phyloP scores from a whole-genome alignment of 2,113 vertebrate genomes.

The Montifringilla adamsi region DNA sequence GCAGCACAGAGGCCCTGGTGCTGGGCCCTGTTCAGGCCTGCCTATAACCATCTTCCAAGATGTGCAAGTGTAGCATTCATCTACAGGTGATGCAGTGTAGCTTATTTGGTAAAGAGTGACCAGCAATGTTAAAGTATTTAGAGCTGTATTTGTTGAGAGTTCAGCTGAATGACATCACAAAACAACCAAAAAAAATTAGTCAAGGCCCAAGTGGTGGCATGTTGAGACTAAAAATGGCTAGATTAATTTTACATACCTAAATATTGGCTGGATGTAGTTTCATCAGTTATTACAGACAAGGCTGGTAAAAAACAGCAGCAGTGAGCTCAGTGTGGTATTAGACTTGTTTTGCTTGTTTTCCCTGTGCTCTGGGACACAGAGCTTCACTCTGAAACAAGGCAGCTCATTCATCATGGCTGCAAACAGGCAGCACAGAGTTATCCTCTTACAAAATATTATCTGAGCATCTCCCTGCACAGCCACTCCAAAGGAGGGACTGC shows the following conservation, averaged over 20 bases:
- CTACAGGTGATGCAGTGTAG: neutral
- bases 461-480: neutral
- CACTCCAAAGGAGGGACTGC: neutral
- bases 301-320: neutral
- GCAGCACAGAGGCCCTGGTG: neutral
- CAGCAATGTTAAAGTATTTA: neutral
- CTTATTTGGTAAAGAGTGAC: neutral
- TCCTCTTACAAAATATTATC: neutral
- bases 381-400: neutral
- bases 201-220: neutral
- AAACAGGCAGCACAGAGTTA: neutral
- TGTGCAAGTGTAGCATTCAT: neutral
- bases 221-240: neutral
- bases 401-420: neutral
- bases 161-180: neutral
- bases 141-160: neutral
- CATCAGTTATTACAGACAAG: neutral
- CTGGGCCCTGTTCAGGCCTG: neutral
- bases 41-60: neutral
- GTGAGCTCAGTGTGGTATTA: neutral
- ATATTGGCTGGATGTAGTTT: neutral
- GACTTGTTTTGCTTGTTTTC: neutral
- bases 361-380: neutral
- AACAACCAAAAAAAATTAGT: neutral
- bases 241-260: neutral